Evolutionary conservation across 35 echinoderm and acorn worm species (phyloP).

Genomic region (Acanthaster planci): DNA sequence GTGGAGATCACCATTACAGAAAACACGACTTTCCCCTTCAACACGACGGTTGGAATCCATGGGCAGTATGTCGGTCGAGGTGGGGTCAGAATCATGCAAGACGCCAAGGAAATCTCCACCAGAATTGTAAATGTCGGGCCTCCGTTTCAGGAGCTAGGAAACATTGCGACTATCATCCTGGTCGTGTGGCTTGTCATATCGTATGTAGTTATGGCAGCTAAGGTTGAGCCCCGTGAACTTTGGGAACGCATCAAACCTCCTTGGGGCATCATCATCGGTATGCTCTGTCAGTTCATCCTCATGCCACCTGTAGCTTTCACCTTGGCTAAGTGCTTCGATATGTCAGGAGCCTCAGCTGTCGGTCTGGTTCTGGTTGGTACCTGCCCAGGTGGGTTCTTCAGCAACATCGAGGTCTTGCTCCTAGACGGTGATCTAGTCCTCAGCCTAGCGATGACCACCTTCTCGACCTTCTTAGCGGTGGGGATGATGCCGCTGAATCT

Average conservation of each 20-base stretch:
- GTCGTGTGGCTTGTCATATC: slow-evolving; percentile 55
- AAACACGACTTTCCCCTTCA: slow-evolving; percentile 18
- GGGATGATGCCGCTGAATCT: slow-evolving; percentile 95
- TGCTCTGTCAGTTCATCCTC: slow-evolving; percentile 90
- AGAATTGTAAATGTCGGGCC: neutral
- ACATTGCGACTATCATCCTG: neutral
- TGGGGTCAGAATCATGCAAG: neutral
- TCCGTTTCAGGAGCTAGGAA: slow-evolving; percentile 18
- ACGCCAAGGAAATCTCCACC: neutral
- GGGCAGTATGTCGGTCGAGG: neutral
- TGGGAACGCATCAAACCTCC: slow-evolving; percentile 60
- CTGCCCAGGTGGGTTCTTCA: slow-evolving; percentile 86
- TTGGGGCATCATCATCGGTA: slow-evolving; percentile 73
- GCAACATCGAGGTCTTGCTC: slow-evolving; percentile 83
- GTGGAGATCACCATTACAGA: neutral
- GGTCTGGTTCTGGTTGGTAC: slow-evolving; percentile 80
- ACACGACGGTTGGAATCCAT: neutral
- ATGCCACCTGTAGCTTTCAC: slow-evolving; percentile 78
- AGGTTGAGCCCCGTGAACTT: slow-evolving; percentile 53
- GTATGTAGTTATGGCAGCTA: slow-evolving; percentile 81
- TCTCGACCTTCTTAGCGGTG: slow-evolving; percentile 71
- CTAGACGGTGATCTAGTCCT: slow-evolving; percentile 85
- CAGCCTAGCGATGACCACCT: slow-evolving; percentile 94
- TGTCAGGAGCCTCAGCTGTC: slow-evolving; percentile 64
- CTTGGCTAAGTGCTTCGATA: slow-evolving; percentile 53